Base-by-base conservation (phyloP, 2,113 vertebrate species). In the Poeciliopsis prolifica region DNA sequence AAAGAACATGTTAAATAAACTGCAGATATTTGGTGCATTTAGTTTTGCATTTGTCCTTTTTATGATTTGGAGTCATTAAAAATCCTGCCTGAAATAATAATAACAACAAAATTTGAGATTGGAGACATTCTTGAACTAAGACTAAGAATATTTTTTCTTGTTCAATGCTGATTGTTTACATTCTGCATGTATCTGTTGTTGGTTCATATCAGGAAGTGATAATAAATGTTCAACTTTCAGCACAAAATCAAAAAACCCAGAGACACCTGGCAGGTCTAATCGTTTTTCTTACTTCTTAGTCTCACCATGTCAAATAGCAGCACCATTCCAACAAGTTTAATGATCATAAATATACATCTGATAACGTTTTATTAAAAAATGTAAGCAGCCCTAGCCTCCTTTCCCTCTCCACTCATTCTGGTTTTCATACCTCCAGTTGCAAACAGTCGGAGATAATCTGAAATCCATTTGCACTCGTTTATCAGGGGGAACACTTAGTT, bases 391-490 rank as follows among this genome's bases (percentile, higher is more conserved):
- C 19, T 28, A 40, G 42, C 10, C 15, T 37, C 51, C 10, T 17
- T 13, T 44, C 22, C 26, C 10, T 44, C 7, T 6, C 62, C 35
- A 71, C n/a, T 22, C 54, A 71, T 61, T 26, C 35, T 17, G 13
- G 13, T 10, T 30, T 29, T 54, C 37, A 64, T 15, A 37, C 70
- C 2, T 13, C 5, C 31, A 37, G 51, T 29, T 44, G 26, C 24
- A 15, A 26, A 60, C 19, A 9, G 4, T 11, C 10, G 30, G 58
- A 68, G 28, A 65, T 77, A 12, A 61, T 65, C 30, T 65, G 2
- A 66, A 14, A 44, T 77, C 29, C 22, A 19, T 72, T 66, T 51
- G 29, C 17, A 28, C 58, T 69, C 65, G 24, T 68, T 61, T n/a
- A 33, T 35, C 19, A 61, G 35, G 1, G 40, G 33, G 61, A 75